Conservation (phyloP, 2,113 vertebrate genomes). For the Pleuronectes platessa region DNA sequence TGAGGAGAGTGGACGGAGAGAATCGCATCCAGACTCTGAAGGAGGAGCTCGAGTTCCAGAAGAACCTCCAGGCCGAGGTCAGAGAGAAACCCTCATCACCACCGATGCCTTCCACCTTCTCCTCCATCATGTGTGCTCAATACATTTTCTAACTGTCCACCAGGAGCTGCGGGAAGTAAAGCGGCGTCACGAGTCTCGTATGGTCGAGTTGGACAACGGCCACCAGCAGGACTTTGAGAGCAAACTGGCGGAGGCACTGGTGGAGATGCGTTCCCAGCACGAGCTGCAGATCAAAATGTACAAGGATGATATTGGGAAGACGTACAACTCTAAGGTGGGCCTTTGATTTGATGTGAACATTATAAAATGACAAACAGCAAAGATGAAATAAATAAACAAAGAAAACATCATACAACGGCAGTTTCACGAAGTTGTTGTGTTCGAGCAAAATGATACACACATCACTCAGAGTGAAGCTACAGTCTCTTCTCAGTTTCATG, state of each 20-base stretch:
- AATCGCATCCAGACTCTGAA: slow-evolving; percentile 93
- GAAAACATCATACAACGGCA: no score
- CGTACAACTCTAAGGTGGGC: slow-evolving; percentile 88
- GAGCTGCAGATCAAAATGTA: slow-evolving; percentile 89
- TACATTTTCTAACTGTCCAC: background rate
- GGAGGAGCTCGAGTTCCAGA: slow-evolving; percentile 94
- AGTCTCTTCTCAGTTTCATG: background rate
- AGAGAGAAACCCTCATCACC: slow-evolving; percentile 4
- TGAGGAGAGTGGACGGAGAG: slow-evolving; percentile 90
- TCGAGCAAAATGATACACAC: background rate
- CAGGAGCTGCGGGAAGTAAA: slow-evolving; percentile 91
- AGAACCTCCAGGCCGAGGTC: slow-evolving; percentile 90
- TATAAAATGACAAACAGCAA: background rate
- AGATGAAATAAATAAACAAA: no score
- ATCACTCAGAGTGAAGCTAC: background rate
- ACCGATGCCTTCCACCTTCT: no score
- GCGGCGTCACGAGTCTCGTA: slow-evolving; percentile 87
- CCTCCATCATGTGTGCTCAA: background rate
- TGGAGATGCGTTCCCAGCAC: slow-evolving; percentile 87
- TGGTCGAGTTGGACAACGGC: slow-evolving; percentile 91
- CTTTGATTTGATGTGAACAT: no score
- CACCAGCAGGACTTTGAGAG: slow-evolving; percentile 90
- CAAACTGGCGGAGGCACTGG: slow-evolving; percentile 87
- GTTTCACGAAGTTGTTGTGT: background rate
- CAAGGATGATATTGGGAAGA: slow-evolving; percentile 93